Percentiles rank a stretch among this genome's conserved stretches.
Evolutionary conservation across 2,797 vertebrate genomes (phyloP).

Genomic region (Lepilemur septentrionalis): DNA sequence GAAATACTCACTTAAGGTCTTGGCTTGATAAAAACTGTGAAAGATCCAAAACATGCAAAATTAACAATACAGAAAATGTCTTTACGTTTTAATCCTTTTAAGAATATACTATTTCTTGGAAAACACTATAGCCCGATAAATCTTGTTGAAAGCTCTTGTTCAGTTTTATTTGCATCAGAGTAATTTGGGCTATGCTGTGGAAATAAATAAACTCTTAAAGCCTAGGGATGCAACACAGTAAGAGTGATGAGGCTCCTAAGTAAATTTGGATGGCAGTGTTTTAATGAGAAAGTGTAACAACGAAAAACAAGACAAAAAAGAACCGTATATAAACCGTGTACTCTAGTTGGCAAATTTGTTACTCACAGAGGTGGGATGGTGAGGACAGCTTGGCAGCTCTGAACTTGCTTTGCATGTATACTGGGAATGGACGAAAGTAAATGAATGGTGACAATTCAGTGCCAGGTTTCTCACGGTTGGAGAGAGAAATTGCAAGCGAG

Average conservation of each 20-base stretch:
- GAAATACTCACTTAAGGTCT: neutral
- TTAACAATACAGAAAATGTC: conserved; percentile 15
- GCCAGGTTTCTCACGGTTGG: neutral
- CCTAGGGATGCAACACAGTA: neutral
- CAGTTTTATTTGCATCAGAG: neutral
- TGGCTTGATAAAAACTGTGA: neutral
- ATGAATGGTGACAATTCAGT: neutral
- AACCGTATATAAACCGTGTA: neutral
- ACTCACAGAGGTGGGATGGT: neutral
- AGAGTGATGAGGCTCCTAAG: neutral
- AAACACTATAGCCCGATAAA: neutral
- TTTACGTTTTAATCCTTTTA: conserved; percentile 20
- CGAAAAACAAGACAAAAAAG: neutral
- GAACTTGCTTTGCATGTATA: neutral
- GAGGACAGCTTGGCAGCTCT: neutral
- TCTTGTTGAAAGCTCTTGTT: neutral
- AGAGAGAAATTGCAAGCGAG: neutral
- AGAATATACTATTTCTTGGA: neutral
- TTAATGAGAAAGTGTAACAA: neutral
- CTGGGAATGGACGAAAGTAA: neutral
- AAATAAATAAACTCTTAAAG: neutral
- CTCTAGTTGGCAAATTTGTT: neutral
- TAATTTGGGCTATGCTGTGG: neutral
- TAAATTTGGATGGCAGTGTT: neutral
- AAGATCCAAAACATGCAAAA: conserved; percentile 14